Percentiles rank a stretch among this genome's conserved stretches.
These are phyloP conservation scores for Amphipoea oculea DNA, from an alignment of 2,888 invertebrate genomes.

Conservation along the genomic window DNA sequence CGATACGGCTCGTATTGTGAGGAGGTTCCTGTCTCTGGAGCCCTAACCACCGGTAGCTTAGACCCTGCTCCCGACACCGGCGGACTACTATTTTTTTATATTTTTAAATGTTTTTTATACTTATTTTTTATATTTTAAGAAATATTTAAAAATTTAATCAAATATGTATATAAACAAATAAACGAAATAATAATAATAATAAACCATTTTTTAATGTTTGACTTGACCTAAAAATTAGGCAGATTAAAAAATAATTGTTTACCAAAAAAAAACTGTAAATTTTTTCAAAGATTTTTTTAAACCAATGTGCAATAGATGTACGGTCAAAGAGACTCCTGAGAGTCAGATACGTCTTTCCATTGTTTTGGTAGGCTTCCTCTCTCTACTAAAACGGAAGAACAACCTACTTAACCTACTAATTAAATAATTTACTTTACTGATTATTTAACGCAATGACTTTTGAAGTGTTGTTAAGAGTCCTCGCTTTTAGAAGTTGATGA, in stretches of 20 bases:
- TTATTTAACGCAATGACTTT: conserved; percentile 48
- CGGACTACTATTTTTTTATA: too few relatives aligned
- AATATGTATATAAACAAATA: too few relatives aligned
- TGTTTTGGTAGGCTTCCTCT: conserved; percentile 14
- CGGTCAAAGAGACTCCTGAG: background rate
- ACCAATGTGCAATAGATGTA: background rate
- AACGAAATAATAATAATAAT: too few relatives aligned
- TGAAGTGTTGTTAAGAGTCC: conserved; percentile 33
- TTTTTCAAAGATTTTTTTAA: background rate
- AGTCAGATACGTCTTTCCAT: conserved; percentile 14
- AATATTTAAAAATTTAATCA: too few relatives aligned
- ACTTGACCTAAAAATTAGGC: conserved; percentile 48
- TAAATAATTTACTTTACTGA: conserved; percentile 56
- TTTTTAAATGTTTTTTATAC: too few relatives aligned
- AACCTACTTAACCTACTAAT: conserved; percentile 41
- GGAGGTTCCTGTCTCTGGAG: too few relatives aligned
- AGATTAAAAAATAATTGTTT: conserved; percentile 19
- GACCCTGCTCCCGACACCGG: too few relatives aligned
- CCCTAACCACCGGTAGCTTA: too few relatives aligned
- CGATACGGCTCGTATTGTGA: too few relatives aligned
- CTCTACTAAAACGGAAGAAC: conserved; percentile 17
- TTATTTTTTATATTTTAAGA: too few relatives aligned
- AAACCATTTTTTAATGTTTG: conserved; percentile 39
- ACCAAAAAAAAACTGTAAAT: background rate
- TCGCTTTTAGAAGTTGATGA: conserved; percentile 8